Percentiles rank a stretch among this genome's conserved stretches.
These are phyloP conservation scores for Ceryle rudis DNA, from an alignment of 2,797 vertebrate genomes.

Conservation along the genomic window DNA sequence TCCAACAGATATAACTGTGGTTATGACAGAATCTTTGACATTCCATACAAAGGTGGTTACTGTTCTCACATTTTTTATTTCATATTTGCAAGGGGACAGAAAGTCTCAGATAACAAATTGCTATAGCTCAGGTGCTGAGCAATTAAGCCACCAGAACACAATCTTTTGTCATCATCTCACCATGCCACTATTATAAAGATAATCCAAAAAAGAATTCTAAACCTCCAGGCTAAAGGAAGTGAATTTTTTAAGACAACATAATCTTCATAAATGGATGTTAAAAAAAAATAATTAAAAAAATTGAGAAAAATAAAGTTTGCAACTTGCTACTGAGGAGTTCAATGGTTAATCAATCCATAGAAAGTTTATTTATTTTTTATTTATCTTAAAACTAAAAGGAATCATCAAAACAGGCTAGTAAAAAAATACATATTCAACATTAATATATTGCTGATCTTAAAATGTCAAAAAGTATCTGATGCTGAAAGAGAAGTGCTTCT, in stretches of 20 bases:
- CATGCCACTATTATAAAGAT: background rate
- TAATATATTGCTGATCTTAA: background rate
- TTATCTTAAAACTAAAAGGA: background rate
- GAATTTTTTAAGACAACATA: background rate
- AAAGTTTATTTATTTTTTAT: background rate
- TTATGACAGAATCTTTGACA: background rate
- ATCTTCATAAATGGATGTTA: background rate
- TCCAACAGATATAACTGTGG: background rate
- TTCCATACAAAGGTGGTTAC: background rate
- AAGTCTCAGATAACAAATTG: background rate
- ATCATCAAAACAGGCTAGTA: background rate
- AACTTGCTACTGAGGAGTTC: background rate
- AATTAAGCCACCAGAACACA: background rate
- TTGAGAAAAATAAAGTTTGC: background rate
- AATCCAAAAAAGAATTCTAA: background rate
- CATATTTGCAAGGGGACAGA: fast-evolving
- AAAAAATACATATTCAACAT: background rate
- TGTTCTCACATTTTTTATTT: background rate
- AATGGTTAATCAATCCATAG: background rate
- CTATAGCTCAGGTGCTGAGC: background rate
- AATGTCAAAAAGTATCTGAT: background rate
- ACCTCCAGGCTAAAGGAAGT: background rate
- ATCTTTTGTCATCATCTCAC: background rate
- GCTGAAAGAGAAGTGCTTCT: background rate
- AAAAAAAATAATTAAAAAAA: background rate